Evolutionary conservation across 2,888 invertebrate genomes (phyloP).

Genomic region (Drosophila paucipuncta): DNA sequence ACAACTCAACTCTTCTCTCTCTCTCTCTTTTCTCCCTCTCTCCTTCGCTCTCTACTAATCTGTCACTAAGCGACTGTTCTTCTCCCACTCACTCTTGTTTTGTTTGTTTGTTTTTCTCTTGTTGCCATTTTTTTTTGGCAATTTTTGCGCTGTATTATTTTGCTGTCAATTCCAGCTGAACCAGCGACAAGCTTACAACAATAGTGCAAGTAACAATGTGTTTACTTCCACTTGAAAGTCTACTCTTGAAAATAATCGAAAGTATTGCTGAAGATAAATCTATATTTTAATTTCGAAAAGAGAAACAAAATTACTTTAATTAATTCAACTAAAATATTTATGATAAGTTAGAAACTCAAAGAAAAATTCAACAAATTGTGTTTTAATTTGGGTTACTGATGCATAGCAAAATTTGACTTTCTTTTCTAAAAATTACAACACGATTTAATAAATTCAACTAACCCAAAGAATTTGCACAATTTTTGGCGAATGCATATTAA

Average conservation of each 20-base stretch:
- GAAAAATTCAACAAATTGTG: background rate
- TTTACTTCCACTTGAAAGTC: slow-evolving; percentile 17
- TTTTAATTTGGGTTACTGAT: background rate
- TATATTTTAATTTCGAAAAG: background rate
- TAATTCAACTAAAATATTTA: background rate
- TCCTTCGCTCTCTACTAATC: background rate
- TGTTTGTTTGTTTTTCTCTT: background rate
- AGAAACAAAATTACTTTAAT: background rate
- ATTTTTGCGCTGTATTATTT: slow-evolving; percentile 53
- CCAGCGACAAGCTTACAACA: slow-evolving; percentile 23
- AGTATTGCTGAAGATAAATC: background rate
- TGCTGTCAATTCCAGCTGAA: slow-evolving; percentile 58
- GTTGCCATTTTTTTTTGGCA: slow-evolving; percentile 19
- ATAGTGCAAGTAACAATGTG: no score
- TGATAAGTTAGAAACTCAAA: background rate
- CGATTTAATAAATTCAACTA: background rate
- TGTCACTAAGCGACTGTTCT: background rate
- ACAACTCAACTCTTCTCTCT: background rate
- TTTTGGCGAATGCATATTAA: background rate
- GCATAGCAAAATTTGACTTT: background rate
- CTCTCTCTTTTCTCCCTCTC: background rate
- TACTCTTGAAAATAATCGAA: background rate
- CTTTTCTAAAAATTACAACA: background rate
- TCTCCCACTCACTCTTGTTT: background rate
- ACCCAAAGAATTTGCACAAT: background rate